Evolutionary conservation across 2,888 invertebrate genomes (phyloP).

Genomic region (Nowickia ferox): DNA sequence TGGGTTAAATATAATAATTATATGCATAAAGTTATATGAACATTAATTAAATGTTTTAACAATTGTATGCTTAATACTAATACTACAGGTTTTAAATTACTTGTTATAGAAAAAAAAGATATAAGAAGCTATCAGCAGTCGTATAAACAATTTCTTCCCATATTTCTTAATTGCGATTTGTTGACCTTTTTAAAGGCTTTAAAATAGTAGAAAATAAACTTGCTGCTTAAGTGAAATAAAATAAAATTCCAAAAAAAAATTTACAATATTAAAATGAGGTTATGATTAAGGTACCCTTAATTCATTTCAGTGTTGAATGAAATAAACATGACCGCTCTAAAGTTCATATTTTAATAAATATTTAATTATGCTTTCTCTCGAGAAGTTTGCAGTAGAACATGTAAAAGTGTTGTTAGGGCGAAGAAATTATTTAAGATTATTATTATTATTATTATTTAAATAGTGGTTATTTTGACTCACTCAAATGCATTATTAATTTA

Average conservation of each 20-base stretch:
- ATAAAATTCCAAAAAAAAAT: conserved; percentile 1
- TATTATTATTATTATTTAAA: not conserved
- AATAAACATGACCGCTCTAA: not conserved
- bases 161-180: not conserved
- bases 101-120: not conserved
- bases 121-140: not conserved
- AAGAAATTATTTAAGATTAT: not conserved
- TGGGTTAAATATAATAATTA: conserved; percentile 2
- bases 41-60: not conserved
- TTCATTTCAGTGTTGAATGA: not conserved
- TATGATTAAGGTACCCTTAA: too few species aligned
- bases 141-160: not conserved
- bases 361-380: not conserved
- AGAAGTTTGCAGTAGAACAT: too few species aligned
- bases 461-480: too few species aligned
- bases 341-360: not conserved
- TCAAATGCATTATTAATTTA: too few species aligned
- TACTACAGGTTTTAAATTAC: not conserved
- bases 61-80: conserved; percentile 25
- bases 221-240: not conserved
- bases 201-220: not conserved
- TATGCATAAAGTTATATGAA: not conserved
- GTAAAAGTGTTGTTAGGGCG: too few species aligned
- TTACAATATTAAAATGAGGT: not conserved
- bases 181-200: not conserved